Evolutionary conservation across 2,888 invertebrate species (phyloP).

Genomic region (Choreutis nemorana): DNA sequence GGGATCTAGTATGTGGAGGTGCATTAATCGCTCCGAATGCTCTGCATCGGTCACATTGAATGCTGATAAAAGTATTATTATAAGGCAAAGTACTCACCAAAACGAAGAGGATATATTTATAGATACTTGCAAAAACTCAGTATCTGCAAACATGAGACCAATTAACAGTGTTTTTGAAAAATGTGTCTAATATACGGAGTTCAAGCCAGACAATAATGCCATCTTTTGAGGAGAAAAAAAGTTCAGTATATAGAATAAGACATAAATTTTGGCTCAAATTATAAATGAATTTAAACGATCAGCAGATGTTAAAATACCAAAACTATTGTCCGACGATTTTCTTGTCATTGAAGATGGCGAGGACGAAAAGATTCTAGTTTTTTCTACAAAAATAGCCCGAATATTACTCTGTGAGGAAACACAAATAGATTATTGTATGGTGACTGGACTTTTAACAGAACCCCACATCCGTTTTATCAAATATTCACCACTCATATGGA

Average conservation of each 20-base stretch:
- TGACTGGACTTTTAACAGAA: conserved; percentile 5
- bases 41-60: conserved; percentile 4
- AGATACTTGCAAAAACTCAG: conserved; percentile 2
- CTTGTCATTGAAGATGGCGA: conserved; percentile 1
- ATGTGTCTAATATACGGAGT: too few species aligned
- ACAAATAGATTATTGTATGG: conserved; percentile 4
- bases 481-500: conserved; percentile 5
- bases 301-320: conserved; percentile 1
- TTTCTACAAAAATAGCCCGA: background rate
- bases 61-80: conserved; percentile 2
- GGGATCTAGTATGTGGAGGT: conserved; percentile 4
- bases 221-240: conserved; percentile 2
- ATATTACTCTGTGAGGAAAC: background rate
- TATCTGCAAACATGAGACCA: conserved; percentile 1
- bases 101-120: conserved; percentile 3
- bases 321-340: conserved; percentile 1
- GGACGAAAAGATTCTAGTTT: conserved; percentile 1
- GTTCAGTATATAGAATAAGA: conserved; percentile 1
- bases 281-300: conserved; percentile 1
- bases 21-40: conserved; percentile 3
- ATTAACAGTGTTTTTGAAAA: too few species aligned
- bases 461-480: conserved; percentile 5
- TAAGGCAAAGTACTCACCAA: conserved; percentile 2
- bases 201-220: too few species aligned
- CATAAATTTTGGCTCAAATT: conserved; percentile 3